Conservation (phyloP, 2,797 vertebrate genomes). For the Spondyliosoma cantharus region DNA sequence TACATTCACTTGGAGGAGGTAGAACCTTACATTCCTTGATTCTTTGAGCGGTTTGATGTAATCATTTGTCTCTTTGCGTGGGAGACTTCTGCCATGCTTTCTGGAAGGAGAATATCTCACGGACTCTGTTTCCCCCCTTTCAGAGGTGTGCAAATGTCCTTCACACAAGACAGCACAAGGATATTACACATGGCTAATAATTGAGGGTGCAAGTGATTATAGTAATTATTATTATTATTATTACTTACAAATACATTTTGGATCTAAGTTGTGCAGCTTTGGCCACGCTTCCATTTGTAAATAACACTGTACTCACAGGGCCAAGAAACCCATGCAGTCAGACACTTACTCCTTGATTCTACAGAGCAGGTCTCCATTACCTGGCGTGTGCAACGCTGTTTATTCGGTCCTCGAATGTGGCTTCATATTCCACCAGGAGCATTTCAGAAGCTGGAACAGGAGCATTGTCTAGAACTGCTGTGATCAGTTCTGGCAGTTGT, state of each 20-base stretch:
- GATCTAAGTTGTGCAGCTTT: background rate
- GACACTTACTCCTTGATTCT: no score
- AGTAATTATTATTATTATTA: background rate
- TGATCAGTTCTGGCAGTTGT: no score
- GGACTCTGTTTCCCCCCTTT: background rate
- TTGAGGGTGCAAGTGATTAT: background rate
- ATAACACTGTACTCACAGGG: background rate
- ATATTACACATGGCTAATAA: background rate
- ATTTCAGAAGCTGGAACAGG: no score
- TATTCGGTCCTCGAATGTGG: no score
- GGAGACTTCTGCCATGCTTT: conserved; percentile 1
- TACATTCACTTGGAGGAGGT: background rate
- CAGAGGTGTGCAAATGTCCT: conserved; percentile 14
- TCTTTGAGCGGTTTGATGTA: conserved; percentile 13
- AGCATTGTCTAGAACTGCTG: no score
- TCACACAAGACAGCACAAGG: conserved; percentile 1
- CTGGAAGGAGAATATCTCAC: background rate
- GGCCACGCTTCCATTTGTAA: background rate
- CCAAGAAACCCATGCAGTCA: background rate
- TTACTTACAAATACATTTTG: background rate
- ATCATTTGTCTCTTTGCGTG: background rate
- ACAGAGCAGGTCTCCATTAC: no score
- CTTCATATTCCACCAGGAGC: no score
- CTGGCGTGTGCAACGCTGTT: no score
- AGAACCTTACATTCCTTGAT: conserved; percentile 18